Base-by-base conservation (phyloP, 2,797 vertebrate species). In the Erethizon dorsatum region DNA sequence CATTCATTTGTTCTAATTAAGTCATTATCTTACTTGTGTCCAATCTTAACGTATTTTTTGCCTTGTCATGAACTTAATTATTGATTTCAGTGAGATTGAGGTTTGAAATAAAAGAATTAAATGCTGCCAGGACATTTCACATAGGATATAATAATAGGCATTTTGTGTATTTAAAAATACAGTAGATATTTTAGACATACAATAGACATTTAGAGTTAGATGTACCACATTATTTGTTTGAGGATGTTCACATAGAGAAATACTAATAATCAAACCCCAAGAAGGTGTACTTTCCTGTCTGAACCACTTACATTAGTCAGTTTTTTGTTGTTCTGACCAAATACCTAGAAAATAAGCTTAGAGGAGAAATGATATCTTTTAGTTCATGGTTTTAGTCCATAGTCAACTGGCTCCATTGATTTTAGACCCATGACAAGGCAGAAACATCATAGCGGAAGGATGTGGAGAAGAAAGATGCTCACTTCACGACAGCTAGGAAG, bases 1-100 rank as follows among this genome's bases (percentile, higher is more conserved):
- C 0, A n/a, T 18, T 59, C 5, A 33, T 88, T 83, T 45, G 10
- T 52, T 69, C 47, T 85, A 50, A 91, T 33, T 92, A 63, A 80
- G 9, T 88, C 24, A 75, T 95, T 84, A 80, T 95, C 18, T 82
- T 61, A 87, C 12, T 83, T 88, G 26, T 18, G 9, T 65, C 88
- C 75, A 80, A 5, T 45, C 18, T 33, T 80, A 78, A 31, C 22
- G 18, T 92, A 37, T 54, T 88, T 37, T 50, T 92, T 90, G 17
- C 17, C 2, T 78, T 61, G 77, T 41, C 15, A 75, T 75, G 17
- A 47, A 83, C 80, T 91, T 93, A 79, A 59, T 57, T 90, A 18
- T 92, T 84, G 54, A 93, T 77, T 91, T 94, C 77, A 86, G 10
- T 45, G 59, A 82, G 45, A 96, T 59, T 24, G 17, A 24, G 80